Base-by-base conservation (phyloP, 2,888 invertebrate genomes). In the Amphipoea oculea region DNA sequence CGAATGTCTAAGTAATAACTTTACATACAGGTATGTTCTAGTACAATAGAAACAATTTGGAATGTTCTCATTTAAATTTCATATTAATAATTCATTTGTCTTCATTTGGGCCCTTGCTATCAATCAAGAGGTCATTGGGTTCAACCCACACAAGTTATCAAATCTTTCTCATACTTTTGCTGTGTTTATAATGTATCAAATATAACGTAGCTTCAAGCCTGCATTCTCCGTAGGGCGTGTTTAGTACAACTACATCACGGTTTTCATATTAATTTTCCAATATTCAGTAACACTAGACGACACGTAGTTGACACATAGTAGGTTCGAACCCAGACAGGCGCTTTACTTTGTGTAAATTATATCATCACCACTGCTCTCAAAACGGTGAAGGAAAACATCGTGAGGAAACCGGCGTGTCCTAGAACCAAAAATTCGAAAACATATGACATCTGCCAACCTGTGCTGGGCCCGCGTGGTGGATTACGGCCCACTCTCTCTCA, bases 81-180 rank as follows among this genome's bases (percentile, higher is more conserved):
- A 60, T 54, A 7, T 54, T 29, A 60, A 54, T 66, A 40, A 60
- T 70, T 66, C 0, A 66, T 82, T 66, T 66, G 23, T 12, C 14
- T 54, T 29, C 4, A 29, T 4, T 45, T 65, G 11, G n/a, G 7
- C 42, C 65, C n/a, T 82, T 45, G 7, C 54, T 68, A 63, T 54
- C 75, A 81, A 68, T 74, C 12, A 40, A 48, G n/a, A 40, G 68
- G 62, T 62, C 36, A 62, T 23, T 23, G 14, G 5, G n/a, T 67
- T 57, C n/a, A 70, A 54, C 69, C 69, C 29, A 54, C 14, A 45
- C 17, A 70, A 29, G 65, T 40, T 2, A 2, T 6, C 42, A 74
- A 70, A 60, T 40, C 14, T 20, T 45, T 72, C 9, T 20, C 17
- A n/a, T 62, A 68, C 23, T 17, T 23, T 63, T 2, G 48, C 42